Conservation (phyloP, 2,888 invertebrate genomes). For the Neuroscelio doddi region DNA sequence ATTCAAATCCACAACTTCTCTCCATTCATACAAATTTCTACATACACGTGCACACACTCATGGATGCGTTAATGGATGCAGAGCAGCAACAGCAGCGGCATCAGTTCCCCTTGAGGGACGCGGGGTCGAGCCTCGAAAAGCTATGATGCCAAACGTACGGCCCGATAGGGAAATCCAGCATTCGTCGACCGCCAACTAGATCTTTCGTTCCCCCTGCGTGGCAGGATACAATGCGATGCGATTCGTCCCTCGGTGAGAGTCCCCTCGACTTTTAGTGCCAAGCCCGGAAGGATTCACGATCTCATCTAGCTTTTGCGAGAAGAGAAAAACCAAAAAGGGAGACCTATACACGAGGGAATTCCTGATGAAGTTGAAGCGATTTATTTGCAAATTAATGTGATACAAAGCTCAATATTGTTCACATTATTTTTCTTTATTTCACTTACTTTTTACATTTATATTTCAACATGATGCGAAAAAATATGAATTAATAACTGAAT, state of each 20-base stretch:
- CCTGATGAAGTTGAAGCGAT: conserved; percentile 15
- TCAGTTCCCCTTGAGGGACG: conserved; percentile 56
- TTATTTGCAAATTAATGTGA: conserved; percentile 41
- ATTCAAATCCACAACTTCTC: conserved; percentile 63
- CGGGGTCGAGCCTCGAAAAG: conserved; percentile 46
- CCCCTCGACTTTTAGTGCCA: conserved; percentile 34
- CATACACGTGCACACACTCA: conserved; percentile 22
- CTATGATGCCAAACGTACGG: conserved; percentile 66
- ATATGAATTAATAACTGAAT: too few relatives aligned
- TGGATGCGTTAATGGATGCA: conserved; percentile 66
- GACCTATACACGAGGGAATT: conserved; percentile 16
- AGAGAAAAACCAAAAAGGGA: conserved; percentile 1
- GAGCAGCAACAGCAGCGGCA: conserved; percentile 17
- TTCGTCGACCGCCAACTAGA: conserved; percentile 36
- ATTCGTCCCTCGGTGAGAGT: conserved; percentile 12
- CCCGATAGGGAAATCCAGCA: conserved; percentile 68
- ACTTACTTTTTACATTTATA: conserved; percentile 1
- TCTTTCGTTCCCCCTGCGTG: conserved; percentile 27
- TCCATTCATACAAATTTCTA: conserved; percentile 60
- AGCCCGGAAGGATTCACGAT: conserved; percentile 34
- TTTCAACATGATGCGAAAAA: too few relatives aligned
- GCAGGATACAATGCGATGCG: conserved; percentile 23
- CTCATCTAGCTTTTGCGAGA: conserved; percentile 24
- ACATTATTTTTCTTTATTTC: conserved; percentile 20
- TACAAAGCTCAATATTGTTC: conserved; percentile 20